Percentiles rank a stretch among this genome's conserved stretches.
Evolutionary conservation across 2,113 vertebrate genomes (phyloP).

Genomic region (Jacana jacana): DNA sequence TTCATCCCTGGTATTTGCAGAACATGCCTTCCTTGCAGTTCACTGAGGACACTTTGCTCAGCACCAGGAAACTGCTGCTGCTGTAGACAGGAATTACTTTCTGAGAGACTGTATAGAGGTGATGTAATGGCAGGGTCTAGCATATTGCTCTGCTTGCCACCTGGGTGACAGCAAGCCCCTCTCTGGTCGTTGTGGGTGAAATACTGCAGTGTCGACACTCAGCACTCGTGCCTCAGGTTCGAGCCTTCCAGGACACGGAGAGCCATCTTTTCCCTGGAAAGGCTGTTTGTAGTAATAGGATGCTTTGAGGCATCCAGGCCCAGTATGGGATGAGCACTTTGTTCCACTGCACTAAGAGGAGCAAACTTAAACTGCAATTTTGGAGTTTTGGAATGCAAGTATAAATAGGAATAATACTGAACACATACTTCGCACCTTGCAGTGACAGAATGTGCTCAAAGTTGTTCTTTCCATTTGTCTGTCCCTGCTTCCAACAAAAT

Average conservation of each 20-base stretch:
- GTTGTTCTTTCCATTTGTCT: conserved; percentile 31
- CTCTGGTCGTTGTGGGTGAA: rapidly evolving
- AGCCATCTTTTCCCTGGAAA: background rate
- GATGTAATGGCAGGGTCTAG: background rate
- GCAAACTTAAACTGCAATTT: background rate
- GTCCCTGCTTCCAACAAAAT: conserved; percentile 23
- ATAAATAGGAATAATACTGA: conserved; percentile 1
- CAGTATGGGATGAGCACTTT: background rate
- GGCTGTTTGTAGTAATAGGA: background rate
- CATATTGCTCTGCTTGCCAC: background rate
- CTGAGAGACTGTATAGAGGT: background rate
- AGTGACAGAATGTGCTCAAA: conserved; percentile 17
- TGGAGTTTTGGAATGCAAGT: background rate
- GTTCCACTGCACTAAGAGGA: background rate
- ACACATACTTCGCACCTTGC: background rate
- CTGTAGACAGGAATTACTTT: background rate
- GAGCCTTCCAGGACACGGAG: background rate
- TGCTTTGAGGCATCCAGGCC: background rate
- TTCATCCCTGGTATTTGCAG: background rate
- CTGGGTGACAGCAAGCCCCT: background rate
- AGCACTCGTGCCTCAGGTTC: rapidly evolving
- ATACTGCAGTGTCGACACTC: background rate
- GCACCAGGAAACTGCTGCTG: background rate
- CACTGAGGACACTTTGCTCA: background rate
- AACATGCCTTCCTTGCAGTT: background rate